Base-by-base conservation (phyloP, 2,113 vertebrate species). In the Plotosus lineatus region DNA sequence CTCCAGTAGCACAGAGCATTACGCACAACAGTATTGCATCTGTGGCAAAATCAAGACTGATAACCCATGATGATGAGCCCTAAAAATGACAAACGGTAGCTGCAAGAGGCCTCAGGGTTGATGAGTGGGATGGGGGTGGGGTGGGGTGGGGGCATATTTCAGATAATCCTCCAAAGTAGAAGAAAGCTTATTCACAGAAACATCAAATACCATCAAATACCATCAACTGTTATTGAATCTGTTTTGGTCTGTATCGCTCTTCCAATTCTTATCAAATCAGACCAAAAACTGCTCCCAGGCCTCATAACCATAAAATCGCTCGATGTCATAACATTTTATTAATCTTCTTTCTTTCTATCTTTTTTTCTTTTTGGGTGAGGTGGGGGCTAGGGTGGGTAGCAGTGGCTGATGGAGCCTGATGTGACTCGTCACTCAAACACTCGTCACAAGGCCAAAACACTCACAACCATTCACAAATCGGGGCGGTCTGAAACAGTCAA, bases 51-150 rank as follows among this genome's bases (percentile, higher is more conserved):
- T 93, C 90, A 92, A 92, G 92, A 94, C 78, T 28, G 85, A 93
- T 92, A 46, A 81, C 88, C 68, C 82, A 84, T 65, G 63, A 90
- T 88, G 83, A 90, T 87, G 88, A 88, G 85, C 87, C 89, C 84
- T 85, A 91, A 91, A 92, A 92, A 91, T 91, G 89, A 91, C 90
- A 92, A 91, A 93, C 88, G 88, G 88, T 86, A 88, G 82, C 77
- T 81, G 85, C 68, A 68, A 85, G 83, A 87, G 86, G 90, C 89
- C 90, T 88, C n/a, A 58, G 77, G 84, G 77, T 65, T 69, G 75
- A 40, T 74, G 77, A 53, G 50, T 26, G n/a, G 63, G 36, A 40
- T 23, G 11, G 8, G 1, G 56, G 28, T 9, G 56, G 28, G 21
- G 21, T 11, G 21, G 36, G 50, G 31, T 8, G n/a, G 23, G 72